A percentile compares a stretch with the other conserved stretches of the same genome.
Evolutionary conservation across 2,797 vertebrate species (phyloP).

Genomic region (Pseudomugil tenellus): DNA sequence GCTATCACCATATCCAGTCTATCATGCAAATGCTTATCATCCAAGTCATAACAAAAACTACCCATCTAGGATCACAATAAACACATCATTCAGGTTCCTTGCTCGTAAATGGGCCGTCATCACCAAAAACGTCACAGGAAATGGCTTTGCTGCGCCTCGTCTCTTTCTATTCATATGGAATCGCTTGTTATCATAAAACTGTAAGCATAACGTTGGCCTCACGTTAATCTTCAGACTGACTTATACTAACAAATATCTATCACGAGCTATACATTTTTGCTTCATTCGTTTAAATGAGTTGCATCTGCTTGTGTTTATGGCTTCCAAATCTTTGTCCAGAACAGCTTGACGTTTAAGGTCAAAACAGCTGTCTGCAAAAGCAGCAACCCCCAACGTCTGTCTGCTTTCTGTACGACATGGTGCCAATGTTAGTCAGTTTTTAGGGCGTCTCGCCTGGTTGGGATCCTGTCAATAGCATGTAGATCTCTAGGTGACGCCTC

Average conservation of each 20-base stretch:
- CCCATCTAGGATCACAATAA: constrained; percentile 49
- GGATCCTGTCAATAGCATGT: constrained; percentile 79
- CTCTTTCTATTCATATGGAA: constrained; percentile 11
- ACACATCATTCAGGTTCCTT: constrained; percentile 68
- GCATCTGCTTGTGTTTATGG: constrained; percentile 26
- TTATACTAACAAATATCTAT: constrained; percentile 23
- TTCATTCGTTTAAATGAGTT: constrained; percentile 15
- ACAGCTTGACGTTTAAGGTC: constrained; percentile 47
- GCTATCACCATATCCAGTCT: constrained; percentile 59
- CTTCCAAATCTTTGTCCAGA: constrained; percentile 9
- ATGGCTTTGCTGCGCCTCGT: not conserved
- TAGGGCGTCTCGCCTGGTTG: constrained; percentile 76
- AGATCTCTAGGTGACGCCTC: constrained; percentile 74
- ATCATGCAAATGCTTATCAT: constrained; percentile 63
- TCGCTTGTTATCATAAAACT: constrained; percentile 1
- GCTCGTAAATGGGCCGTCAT: constrained; percentile 71
- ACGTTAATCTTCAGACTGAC: constrained; percentile 35
- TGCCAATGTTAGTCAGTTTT: constrained; percentile 52
- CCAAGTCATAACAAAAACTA: constrained; percentile 79
- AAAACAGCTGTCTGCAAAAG: constrained; percentile 60
- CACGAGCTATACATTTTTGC: not conserved
- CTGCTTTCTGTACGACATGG: constrained; percentile 19
- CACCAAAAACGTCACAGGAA: constrained; percentile 38
- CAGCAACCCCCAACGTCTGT: constrained; percentile 50
- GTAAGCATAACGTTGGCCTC: constrained; percentile 3